Evolutionary conservation across 2,113 vertebrate genomes (phyloP).

Genomic region (Mellivora capensis): DNA sequence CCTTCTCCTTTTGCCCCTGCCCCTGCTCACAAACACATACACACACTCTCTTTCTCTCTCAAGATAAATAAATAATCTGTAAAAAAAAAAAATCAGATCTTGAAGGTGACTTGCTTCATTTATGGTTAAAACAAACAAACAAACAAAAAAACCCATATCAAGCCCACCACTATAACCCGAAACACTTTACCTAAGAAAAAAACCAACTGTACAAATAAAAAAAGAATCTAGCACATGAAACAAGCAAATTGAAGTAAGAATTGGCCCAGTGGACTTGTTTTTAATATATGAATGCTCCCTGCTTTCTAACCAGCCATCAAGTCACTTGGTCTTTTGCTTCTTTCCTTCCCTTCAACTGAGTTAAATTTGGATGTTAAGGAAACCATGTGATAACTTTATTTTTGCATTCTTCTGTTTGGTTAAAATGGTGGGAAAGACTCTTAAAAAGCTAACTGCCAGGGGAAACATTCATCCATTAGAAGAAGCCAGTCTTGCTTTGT

Average conservation of each 20-base stretch:
- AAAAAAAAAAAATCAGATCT: background rate
- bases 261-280: background rate
- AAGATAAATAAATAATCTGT: background rate
- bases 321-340: background rate
- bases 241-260: background rate
- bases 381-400: background rate
- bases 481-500: background rate
- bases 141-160: background rate
- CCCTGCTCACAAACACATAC: background rate
- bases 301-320: background rate
- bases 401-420: background rate
- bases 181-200: background rate
- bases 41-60: background rate
- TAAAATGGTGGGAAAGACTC: background rate
- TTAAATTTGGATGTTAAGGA: background rate
- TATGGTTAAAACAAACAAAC: background rate
- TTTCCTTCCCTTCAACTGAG: background rate
- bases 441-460: background rate
- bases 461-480: background rate
- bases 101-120: background rate
- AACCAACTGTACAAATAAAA: background rate
- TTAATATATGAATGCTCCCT: background rate
- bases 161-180: background rate
- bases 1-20: background rate
- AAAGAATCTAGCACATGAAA: background rate